Conservation (phyloP, 1,140 invertebrate species). For the Aphaenogaster ashmeadi region DNA sequence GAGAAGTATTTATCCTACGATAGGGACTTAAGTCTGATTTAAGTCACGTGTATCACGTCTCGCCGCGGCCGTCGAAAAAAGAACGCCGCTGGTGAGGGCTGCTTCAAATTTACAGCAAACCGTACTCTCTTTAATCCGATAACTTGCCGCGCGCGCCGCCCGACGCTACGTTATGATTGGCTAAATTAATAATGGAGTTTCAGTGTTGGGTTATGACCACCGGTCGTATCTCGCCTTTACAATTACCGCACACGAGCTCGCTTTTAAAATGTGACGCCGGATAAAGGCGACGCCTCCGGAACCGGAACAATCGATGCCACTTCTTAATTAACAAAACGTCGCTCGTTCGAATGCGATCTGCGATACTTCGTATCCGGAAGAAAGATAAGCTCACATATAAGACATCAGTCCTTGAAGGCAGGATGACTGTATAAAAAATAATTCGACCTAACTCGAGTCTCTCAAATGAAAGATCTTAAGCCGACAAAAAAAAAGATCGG, state of each 20-base stretch:
- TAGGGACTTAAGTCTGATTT: constrained; percentile 55
- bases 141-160: constrained; percentile 29
- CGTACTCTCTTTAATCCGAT: constrained; percentile 60
- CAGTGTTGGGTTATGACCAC: constrained; percentile 47
- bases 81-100: constrained; percentile 16
- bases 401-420: neutral
- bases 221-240: constrained; percentile 47
- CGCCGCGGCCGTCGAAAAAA: constrained; percentile 37
- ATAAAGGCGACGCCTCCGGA: constrained; percentile 15
- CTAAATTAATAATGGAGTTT: constrained; percentile 63
- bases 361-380: neutral
- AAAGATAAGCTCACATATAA: neutral
- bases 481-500: neutral
- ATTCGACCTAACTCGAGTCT: neutral
- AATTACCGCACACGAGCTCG: constrained; percentile 40
- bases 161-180: constrained; percentile 52
- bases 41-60: constrained; percentile 56
- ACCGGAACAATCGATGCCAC: neutral
- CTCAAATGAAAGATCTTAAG: neutral
- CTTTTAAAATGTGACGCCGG: constrained; percentile 30
- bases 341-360: neutral
- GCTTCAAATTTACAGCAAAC: constrained; percentile 59
- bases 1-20: constrained; percentile 51
- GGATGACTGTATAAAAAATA: neutral
- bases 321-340: constrained; percentile 15